Conservation (phyloP, 2,888 invertebrate species). For the Tachina grossa region DNA sequence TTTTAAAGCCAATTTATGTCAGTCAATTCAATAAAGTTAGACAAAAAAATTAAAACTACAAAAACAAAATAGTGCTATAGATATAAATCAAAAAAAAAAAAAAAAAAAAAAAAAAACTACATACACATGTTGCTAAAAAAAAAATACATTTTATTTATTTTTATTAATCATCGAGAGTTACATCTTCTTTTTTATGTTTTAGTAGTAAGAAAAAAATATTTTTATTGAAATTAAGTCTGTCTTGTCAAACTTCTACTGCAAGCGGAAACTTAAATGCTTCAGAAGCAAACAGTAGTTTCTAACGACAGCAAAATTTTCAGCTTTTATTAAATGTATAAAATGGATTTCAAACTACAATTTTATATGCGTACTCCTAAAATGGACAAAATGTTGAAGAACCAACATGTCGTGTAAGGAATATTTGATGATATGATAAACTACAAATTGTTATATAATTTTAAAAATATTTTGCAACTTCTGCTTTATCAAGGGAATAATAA, state of each 20-base stretch:
- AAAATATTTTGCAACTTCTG: no score
- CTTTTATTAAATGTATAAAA: conserved; percentile 47
- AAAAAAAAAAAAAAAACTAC: background rate
- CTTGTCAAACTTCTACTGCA: conserved; percentile 28
- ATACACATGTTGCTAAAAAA: conserved; percentile 10
- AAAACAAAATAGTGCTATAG: conserved; percentile 45
- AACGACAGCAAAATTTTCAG: conserved; percentile 36
- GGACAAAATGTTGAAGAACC: conserved; percentile 15
- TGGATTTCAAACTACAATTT: conserved; percentile 50
- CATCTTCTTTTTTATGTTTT: conserved; percentile 42
- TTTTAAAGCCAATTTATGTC: conserved; percentile 63
- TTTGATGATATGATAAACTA: background rate
- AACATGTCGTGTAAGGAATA: background rate
- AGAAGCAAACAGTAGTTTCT: conserved; percentile 9
- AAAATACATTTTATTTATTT: conserved; percentile 22
- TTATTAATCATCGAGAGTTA: conserved; percentile 32
- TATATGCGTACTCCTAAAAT: conserved; percentile 1
- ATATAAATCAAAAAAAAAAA: conserved; percentile 14
- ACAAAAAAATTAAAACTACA: conserved; percentile 17
- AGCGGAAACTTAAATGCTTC: background rate
- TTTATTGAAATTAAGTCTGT: conserved; percentile 3
- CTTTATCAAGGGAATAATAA: background rate
- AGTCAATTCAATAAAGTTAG: conserved; percentile 59
- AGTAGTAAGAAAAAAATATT: background rate
- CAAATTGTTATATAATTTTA: background rate